A percentile compares a stretch with the other conserved stretches of the same genome.
phyloP scores from a whole-genome alignment of 2,888 invertebrate species.

The Caenorhabditis sp. region DNA sequence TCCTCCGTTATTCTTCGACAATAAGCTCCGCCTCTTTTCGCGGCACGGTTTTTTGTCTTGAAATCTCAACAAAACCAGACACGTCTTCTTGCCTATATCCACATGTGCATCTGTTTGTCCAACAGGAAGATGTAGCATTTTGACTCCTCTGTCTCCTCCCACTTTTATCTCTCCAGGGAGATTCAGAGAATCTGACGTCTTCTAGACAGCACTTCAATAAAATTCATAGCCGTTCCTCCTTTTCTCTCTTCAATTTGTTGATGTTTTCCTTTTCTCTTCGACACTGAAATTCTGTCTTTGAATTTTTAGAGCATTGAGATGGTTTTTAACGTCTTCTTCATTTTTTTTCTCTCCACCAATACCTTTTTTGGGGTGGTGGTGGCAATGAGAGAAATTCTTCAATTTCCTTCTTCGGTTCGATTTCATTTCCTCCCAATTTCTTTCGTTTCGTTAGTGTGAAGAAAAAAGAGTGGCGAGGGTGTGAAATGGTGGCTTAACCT shows the following conservation, averaged over 20 bases:
- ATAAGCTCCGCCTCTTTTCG: no score
- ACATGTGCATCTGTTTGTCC: no score
- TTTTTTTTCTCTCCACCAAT: not conserved
- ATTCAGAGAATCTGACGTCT: not conserved
- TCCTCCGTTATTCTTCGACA: no score
- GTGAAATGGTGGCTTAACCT: slow-evolving; percentile 13
- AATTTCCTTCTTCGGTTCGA: not conserved
- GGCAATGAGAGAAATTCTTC: not conserved
- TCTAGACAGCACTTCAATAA: slow-evolving; percentile 23
- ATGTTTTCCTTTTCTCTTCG: slow-evolving; percentile 5
- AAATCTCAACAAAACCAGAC: no score
- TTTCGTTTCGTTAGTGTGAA: not conserved
- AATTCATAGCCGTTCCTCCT: slow-evolving; percentile 7
- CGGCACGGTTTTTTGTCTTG: no score
- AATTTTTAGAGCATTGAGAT: no score
- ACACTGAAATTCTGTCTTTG: no score
- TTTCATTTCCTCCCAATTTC: not conserved
- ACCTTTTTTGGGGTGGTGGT: slow-evolving; percentile 3
- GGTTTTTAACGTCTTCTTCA: slow-evolving; percentile 1
- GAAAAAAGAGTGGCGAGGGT: slow-evolving; percentile 12
- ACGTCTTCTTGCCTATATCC: no score
- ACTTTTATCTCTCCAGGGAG: not conserved
- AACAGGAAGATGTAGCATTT: not conserved
- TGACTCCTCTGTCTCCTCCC: not conserved
- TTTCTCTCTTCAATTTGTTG: slow-evolving; percentile 4